Conservation (phyloP, 2,797 vertebrate genomes). For the Meriones psammophilus region DNA sequence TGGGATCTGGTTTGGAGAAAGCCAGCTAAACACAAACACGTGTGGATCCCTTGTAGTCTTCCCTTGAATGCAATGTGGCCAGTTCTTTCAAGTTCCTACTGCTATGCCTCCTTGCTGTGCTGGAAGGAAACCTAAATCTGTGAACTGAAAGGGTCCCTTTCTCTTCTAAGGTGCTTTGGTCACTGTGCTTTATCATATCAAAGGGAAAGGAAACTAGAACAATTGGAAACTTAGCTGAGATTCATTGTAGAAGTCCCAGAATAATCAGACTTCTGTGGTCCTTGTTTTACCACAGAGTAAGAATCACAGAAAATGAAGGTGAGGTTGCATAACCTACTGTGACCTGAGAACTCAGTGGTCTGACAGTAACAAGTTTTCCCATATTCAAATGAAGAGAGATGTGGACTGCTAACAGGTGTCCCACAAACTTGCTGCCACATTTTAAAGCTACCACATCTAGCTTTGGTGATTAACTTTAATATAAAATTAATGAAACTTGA, state of each 20-base stretch:
- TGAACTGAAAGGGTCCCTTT: not conserved
- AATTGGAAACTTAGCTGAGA: not conserved
- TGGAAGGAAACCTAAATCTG: not conserved
- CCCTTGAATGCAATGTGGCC: not conserved
- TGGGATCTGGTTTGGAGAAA: not conserved
- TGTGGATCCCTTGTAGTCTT: not conserved
- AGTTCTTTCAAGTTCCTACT: not conserved
- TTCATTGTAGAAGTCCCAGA: not conserved
- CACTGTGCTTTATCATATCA: not conserved
- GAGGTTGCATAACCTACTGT: not conserved
- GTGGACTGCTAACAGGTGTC: not conserved
- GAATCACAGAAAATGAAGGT: not conserved
- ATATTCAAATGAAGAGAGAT: not conserved
- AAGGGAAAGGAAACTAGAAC: not conserved
- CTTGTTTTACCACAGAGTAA: not conserved
- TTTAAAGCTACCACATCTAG: not conserved
- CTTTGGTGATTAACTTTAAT: conserved; percentile 25
- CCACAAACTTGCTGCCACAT: not conserved
- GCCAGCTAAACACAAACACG: not conserved
- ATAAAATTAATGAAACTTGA: conserved; percentile 46
- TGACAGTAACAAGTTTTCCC: not conserved
- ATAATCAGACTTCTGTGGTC: not conserved
- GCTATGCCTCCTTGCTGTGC: not conserved
- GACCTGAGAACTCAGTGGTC: not conserved
- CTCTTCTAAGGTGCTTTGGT: not conserved